Evolutionary conservation across 2,113 vertebrate genomes (phyloP), one percentile per base, ranked within the genome.

Genomic region (Uria aalge): DNA sequence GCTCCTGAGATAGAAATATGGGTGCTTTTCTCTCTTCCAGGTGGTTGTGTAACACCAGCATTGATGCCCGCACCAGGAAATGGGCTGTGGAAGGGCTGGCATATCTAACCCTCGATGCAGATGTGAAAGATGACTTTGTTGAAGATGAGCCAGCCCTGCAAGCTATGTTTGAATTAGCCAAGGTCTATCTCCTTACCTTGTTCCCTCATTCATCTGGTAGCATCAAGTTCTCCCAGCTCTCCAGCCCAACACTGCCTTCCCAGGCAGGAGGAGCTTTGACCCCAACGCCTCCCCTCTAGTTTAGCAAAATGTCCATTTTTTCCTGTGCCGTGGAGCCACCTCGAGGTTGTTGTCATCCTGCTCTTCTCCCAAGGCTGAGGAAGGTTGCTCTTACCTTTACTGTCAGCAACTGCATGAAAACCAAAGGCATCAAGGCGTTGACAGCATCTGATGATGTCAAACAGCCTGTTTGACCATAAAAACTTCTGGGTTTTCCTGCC

Each of bases 111-210:
- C 98, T 99, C 12, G 99, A 99, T 45, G 99, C 99, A 7, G 99
- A 99, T 7, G 99, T 99, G 74, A 99, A 99, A 96, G 99, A 99
- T 34, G 99, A 99, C 96, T 99, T 99, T 94, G 99, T 99, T 79
- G 99, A 99, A 91, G 99, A 99, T 55, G 98, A 99, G 56, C 97
- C 95, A 62, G 99, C 99, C 34, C 71, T 99, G 97, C 99, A 99
- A 97, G 99, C 99, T 94, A 99, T 99, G 99, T 99, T 99, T 94
- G 99, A 99, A 67, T 97, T 99, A 87, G 98, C 99, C 74, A 99
- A 99, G 99, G 99, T 99, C 96, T 81, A 1, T 85, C 68, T 98
- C 52, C 92, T 57, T 89, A 53, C 66, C 19, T 56, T 66, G 16
- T 92, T 82, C 57, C 57, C 34, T 67, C 27, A 7, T 59, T 86